Evolutionary conservation across 1,140 invertebrate genomes (phyloP), one percentile per base, ranked within the genome.

Genomic region (Drosophila obscura): DNA sequence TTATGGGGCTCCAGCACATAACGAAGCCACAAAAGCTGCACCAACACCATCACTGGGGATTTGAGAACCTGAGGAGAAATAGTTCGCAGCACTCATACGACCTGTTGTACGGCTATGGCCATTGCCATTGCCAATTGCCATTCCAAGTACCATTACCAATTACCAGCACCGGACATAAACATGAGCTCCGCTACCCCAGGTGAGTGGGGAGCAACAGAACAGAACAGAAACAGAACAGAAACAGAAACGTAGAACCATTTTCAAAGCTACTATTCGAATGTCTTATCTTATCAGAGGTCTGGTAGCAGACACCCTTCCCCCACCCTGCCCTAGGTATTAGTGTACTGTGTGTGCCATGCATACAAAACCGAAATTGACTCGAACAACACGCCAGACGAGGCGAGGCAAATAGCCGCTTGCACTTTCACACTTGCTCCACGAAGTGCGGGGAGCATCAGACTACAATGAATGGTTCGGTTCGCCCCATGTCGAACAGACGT

Each of bases 241-340:
- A 35, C 31, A 3, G 35, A 39, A 39, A 13, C 11, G 11, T 13
- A 5, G 4, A 39, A 13, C 11, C 35, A 39, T 39, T 39, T 39
- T 13, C 35, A 39, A 39, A 31, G 66, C 44, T 35, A 58, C 4
- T 19, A 19, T 69, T 57, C 41, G 57, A 59, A 63, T 57, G 69
- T 59, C 58, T 87, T 82, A 85, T 85, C 81, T 87, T 85, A 85
- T 85, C 81, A 53, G 19, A 26, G 28, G 49, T 50, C 74, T 44
- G 77, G 73, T 65, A 81, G 81, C 74, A 71, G 62, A 39, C 3
- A 39, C 8, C 8, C 5, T 2, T 1, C 31, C 35, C 35, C 35
- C 35, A 1, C 8, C 31, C 31, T 0, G 0, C 8, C 2, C 22
- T 44, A 67, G 26, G 71, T 75, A 75, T 71, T 48, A 48, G 22